A percentile compares a stretch with the other conserved stretches of the same genome.
Conservation (phyloP, 64 coral and sea anemone genomes). For the Stichodactyla helianthus region DNA sequence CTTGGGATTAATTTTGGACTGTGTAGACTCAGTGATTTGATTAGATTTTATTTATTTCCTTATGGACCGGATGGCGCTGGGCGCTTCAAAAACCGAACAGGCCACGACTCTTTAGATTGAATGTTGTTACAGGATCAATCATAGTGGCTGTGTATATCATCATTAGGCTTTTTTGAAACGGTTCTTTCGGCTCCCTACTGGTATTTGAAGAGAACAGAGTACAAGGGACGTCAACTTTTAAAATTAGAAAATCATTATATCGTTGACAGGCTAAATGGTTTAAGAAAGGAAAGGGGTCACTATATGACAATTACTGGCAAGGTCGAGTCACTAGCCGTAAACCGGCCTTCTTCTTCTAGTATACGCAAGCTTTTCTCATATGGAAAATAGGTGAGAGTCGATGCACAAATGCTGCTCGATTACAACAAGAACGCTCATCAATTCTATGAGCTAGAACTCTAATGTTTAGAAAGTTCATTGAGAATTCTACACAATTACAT, state of each 20-base stretch:
- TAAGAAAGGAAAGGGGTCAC: no score
- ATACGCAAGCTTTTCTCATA: no score
- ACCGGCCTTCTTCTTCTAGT: no score
- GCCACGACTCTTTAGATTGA: not conserved
- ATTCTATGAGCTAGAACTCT: no score
- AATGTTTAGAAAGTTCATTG: no score
- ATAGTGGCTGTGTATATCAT: not conserved
- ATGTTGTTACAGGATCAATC: not conserved
- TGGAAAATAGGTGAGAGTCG: no score
- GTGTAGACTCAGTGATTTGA: not conserved
- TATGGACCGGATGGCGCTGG: not conserved
- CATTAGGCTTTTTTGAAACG: no score
- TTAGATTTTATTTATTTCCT: not conserved
- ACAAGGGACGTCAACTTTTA: not conserved
- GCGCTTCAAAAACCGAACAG: not conserved
- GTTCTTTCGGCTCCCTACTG: not conserved
- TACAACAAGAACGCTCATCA: no score
- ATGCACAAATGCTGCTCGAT: no score
- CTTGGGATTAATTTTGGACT: not conserved
- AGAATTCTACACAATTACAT: no score
- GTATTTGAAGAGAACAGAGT: not conserved
- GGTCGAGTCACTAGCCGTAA: no score
- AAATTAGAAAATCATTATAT: not conserved
- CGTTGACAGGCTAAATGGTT: not conserved
- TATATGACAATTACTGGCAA: no score